Base-by-base conservation (phyloP, 2,888 invertebrate genomes). In the Andricus quercusramuli region DNA sequence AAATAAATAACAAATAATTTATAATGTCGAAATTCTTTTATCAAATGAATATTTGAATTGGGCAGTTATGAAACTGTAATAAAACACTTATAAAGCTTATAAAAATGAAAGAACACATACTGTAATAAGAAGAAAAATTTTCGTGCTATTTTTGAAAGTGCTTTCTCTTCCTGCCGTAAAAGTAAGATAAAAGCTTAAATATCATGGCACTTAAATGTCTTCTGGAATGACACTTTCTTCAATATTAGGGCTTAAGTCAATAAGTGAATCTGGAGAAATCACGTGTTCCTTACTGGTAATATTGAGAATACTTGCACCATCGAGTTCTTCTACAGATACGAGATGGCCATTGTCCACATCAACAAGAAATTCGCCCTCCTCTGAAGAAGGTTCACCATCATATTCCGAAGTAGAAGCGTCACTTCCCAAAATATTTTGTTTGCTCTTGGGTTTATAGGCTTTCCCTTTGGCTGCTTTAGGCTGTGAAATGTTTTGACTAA, bases 291-390 rank as follows among this genome's bases (percentile, higher is more conserved):
- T n/a, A 56, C 56, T 56, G 56, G 4, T 56, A 4, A 15, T 5
- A 56, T 56, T 56, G n/a, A 56, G n/a, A 56, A 56, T n/a, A 56
- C 56, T 56, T 56, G 17, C n/a, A 56, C n/a, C 56, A 56, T 56
- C n/a, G 5, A 56, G 13, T n/a, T 56, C 20, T 17, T 56, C 44
- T 44, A 44, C 13, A 44, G 44, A 13, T 44, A 44, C 11, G 13
- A 44, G 44, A 44, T 44, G 1, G 44, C 44, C 44, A 44, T 44
- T 44, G 44, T 13, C 44, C 44, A 44, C 9, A 44, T 44, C 44
- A 44, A 44, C 44, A 44, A 44, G 9, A 13, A 44, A 44, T 44
- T 44, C 44, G 44, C 56, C 56, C 56, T 56, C 56, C 56, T 20
- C n/a, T n/a, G 6, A 56, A 56, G n/a, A 56, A 56, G 4, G 17